phyloP scores from a whole-genome alignment of 1,140 invertebrate genomes.

The Trachymyrmex cornetzi region DNA sequence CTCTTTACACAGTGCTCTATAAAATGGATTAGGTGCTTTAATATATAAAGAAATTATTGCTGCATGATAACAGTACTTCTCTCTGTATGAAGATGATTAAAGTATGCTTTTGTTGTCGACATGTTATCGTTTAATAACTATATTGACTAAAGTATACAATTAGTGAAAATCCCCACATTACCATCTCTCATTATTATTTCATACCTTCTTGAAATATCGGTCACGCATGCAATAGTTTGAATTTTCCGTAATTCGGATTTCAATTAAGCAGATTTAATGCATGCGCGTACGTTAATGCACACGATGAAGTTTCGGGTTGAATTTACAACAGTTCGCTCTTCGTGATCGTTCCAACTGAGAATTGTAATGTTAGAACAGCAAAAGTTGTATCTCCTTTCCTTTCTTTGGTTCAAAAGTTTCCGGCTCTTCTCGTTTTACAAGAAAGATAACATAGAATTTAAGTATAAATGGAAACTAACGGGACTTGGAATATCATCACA shows the following conservation, averaged over 20 bases:
- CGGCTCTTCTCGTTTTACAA: neutral
- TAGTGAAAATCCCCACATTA: neutral
- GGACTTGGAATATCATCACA: neutral
- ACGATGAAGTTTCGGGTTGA: neutral
- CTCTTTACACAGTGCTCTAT: neutral
- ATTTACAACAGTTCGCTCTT: neutral
- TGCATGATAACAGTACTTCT: neutral
- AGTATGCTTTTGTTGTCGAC: neutral
- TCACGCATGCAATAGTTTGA: conserved; percentile 46
- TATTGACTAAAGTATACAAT: neutral
- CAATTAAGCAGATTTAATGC: conserved; percentile 66
- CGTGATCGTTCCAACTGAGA: neutral
- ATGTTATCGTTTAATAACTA: neutral
- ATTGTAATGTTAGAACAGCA: neutral
- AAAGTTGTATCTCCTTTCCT: neutral
- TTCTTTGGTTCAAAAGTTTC: neutral
- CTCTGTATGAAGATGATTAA: conserved; percentile 15
- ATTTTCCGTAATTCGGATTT: conserved; percentile 53
- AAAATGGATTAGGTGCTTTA: neutral
- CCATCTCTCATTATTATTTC: no score
- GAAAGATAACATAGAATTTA: conserved; percentile 9
- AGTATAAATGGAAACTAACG: conserved; percentile 18
- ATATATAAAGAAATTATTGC: neutral
- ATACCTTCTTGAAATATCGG: conserved; percentile 35
- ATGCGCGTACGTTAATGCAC: no score